Percentiles rank a stretch among this genome's conserved stretches.
These are phyloP conservation scores for Drosophila prosaltans DNA, from an alignment of 1,140 invertebrate genomes.

Conservation along the genomic window DNA sequence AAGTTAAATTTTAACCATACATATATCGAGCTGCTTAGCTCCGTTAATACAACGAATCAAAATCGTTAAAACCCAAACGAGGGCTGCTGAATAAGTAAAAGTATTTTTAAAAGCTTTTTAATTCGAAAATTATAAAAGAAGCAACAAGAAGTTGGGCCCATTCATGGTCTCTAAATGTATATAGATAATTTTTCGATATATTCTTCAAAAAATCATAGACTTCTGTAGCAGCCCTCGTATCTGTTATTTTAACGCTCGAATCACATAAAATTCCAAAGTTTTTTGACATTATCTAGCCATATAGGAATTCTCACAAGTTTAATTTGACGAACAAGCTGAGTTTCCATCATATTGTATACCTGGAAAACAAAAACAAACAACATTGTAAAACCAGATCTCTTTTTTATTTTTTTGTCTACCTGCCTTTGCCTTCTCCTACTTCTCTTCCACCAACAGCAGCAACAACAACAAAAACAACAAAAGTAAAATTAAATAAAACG, in stretches of 20 bases:
- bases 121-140: too few relatives aligned
- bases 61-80: too few relatives aligned
- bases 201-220: background rate
- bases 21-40: too few relatives aligned
- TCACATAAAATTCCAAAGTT: background rate
- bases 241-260: background rate
- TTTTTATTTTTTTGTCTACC: slow-evolving; percentile 11
- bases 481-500: slow-evolving; percentile 52
- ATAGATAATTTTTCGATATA: too few relatives aligned
- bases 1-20: too few relatives aligned
- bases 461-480: slow-evolving; percentile 23
- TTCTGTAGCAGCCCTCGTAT: background rate
- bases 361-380: background rate
- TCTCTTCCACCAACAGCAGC: background rate
- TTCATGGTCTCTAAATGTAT: too few relatives aligned
- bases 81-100: too few relatives aligned
- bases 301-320: slow-evolving; percentile 3
- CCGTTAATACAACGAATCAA: too few relatives aligned
- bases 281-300: background rate
- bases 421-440: background rate
- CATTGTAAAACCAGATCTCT: slow-evolving; percentile 9
- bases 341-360: background rate
- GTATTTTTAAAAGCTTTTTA: too few relatives aligned
- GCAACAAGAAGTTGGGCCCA: too few relatives aligned
- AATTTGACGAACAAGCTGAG: background rate